A percentile compares a stretch with the other conserved stretches of the same genome.
phyloP scores from a whole-genome alignment of 2,888 invertebrate genomes.

The Tricholauxania praeusta region DNA sequence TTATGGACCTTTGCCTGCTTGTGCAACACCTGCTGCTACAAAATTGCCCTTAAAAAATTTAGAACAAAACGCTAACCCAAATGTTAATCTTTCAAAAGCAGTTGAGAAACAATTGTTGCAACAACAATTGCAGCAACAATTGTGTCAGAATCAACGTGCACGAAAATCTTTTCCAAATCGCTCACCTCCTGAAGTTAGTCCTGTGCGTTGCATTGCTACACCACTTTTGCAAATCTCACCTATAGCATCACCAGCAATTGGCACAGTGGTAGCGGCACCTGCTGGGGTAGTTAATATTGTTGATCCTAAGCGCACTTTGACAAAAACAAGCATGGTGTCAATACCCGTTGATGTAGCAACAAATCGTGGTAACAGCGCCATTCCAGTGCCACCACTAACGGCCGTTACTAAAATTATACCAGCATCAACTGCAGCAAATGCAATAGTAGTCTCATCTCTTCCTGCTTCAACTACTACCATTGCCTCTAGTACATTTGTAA shows the following conservation, averaged over 20 bases:
- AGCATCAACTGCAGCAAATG: slow-evolving; percentile 10
- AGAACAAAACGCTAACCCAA: slow-evolving; percentile 9
- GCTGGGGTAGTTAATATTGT: slow-evolving; percentile 25
- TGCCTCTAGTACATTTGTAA: slow-evolving; percentile 29
- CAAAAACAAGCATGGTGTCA: slow-evolving; percentile 65
- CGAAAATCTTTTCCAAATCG: slow-evolving; percentile 65
- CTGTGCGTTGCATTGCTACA: slow-evolving; percentile 29
- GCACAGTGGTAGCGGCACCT: not conserved
- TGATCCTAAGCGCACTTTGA: slow-evolving; percentile 47
- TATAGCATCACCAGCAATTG: slow-evolving; percentile 10
- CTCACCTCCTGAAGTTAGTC: slow-evolving; percentile 41
- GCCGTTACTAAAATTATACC: slow-evolving; percentile 59
- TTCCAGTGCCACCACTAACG: slow-evolving; percentile 61
- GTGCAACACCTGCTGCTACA: slow-evolving; percentile 40
- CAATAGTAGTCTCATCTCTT: not conserved
- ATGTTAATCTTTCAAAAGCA: not conserved
- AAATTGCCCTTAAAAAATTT: not conserved
- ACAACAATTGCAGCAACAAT: slow-evolving; percentile 33
- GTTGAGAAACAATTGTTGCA: slow-evolving; percentile 31
- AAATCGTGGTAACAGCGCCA: slow-evolving; percentile 44
- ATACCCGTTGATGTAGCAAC: slow-evolving; percentile 55
- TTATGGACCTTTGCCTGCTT: slow-evolving; percentile 54
- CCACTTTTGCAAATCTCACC: slow-evolving; percentile 27
- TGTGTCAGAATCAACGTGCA: slow-evolving; percentile 52
- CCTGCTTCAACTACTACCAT: slow-evolving; percentile 2